phyloP scores from a whole-genome alignment of 2,888 invertebrate species.

The Caenorhabditis virilis region DNA sequence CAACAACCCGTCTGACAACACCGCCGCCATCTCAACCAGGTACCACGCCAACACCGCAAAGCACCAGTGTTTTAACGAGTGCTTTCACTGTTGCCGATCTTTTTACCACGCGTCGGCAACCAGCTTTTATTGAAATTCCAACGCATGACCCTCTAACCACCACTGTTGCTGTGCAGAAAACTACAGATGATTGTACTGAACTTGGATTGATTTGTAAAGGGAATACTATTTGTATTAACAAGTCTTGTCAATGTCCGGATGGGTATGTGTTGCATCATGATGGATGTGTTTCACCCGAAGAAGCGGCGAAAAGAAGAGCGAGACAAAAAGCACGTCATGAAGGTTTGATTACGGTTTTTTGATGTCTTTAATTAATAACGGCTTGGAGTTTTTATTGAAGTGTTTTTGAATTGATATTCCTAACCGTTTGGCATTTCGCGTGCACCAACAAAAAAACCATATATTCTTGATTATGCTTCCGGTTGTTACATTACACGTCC shows the following conservation, averaged over 20 bases:
- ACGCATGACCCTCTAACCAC: constrained; percentile 43
- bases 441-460: too few relatives aligned
- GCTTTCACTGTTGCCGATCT: constrained; percentile 28
- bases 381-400: constrained; percentile 5
- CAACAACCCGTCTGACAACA: constrained; percentile 27
- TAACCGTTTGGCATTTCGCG: too few relatives aligned
- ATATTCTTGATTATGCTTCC: too few relatives aligned
- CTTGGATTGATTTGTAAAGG: constrained; percentile 56
- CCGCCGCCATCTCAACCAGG: constrained; percentile 10
- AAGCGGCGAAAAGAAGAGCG: constrained; percentile 39
- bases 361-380: constrained; percentile 9
- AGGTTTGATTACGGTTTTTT: constrained; percentile 24
- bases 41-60: constrained; percentile 27
- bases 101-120: constrained; percentile 34
- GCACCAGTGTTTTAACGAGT: constrained; percentile 20
- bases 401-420: too few relatives aligned
- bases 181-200: constrained; percentile 53
- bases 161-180: constrained; percentile 16
- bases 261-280: constrained; percentile 59
- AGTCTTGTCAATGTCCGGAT: constrained; percentile 63
- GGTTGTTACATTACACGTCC: too few relatives aligned
- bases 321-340: constrained; percentile 47
- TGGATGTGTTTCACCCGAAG: constrained; percentile 59
- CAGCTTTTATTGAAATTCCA: constrained; percentile 44
- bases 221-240: constrained; percentile 61